phyloP scores from a whole-genome alignment of 53 echinoderm and acorn worm species.

The Henricia sp. region DNA sequence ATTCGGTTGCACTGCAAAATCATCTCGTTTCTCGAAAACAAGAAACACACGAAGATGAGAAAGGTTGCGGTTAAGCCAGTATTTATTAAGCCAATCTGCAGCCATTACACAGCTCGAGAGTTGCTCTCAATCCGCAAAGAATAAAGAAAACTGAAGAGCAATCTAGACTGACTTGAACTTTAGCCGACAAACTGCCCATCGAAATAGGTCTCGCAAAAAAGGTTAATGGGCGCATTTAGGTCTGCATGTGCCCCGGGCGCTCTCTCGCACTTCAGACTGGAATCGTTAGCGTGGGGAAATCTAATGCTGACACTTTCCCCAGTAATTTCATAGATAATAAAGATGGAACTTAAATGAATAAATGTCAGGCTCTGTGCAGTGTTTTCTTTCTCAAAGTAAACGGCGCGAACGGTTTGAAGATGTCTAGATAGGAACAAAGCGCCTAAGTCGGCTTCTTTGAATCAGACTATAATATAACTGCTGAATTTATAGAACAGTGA shows the following conservation, averaged over 20 bases:
- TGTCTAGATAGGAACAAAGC: neutral
- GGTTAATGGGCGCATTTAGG: conserved; percentile 11
- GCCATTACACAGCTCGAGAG: too few relatives aligned
- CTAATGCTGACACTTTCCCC: conserved; percentile 3
- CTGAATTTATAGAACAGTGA: too few relatives aligned
- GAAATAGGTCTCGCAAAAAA: neutral
- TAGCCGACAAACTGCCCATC: too few relatives aligned
- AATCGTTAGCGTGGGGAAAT: neutral
- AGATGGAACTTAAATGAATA: conserved; percentile 1
- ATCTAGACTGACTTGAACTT: too few relatives aligned
- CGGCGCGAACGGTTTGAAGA: neutral
- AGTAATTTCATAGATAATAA: neutral
- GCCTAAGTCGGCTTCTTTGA: neutral
- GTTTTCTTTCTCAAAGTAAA: neutral
- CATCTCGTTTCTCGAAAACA: too few relatives aligned
- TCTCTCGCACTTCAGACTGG: neutral
- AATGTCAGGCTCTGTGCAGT: conserved; percentile 2
- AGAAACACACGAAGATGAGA: too few relatives aligned
- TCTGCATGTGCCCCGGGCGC: neutral
- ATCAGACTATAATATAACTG: too few relatives aligned
- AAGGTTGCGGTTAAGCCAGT: too few relatives aligned
- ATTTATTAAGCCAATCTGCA: too few relatives aligned
- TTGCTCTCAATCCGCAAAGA: too few relatives aligned
- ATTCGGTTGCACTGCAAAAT: too few relatives aligned
- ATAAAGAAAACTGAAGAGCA: too few relatives aligned